Evolutionary conservation across 2,888 invertebrate species (phyloP), one percentile per base, ranked within the genome.

Genomic region (Euproctis similis): DNA sequence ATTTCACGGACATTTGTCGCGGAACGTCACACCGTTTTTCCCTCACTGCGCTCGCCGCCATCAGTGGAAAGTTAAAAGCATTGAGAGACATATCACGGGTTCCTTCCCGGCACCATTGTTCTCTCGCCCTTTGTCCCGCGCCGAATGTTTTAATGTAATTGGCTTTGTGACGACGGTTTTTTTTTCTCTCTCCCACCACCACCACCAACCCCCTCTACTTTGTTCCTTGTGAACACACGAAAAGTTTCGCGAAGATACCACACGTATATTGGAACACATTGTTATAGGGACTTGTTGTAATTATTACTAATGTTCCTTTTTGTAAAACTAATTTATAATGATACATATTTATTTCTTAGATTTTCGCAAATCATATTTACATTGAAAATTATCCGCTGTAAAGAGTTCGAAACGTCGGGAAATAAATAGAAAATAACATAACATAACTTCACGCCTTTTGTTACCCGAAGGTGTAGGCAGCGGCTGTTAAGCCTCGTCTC

Each of bases 111-210:
- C 59, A 58, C 67, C 69, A 81, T 84, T 81, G 81, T 84, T 81
- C 78, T 74, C 64, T 53, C 67, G 75, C 73, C 82, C 81, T 78
- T 81, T 78, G 81, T 80, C 70, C 75, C 66, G 62, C 53, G 53
- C 65, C 72, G 73, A 81, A 82, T 81, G 82, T 84, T 84, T 84
- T 84, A 84, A 84, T 84, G 84, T 84, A 84, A 84, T 84, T 84
- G 84, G 80, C 84, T 78, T 81, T 80, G 76, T 76, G 67, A 65
- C 60, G 67, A 59, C 57, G 56, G 50, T 57, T 69, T 72, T 74
- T 77, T 69, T 63, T 60, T 58, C 60, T 48, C 52, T 53, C 59
- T 51, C 49, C 50, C 39, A n/a, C n/a, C n/a, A n/a, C n/a, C n/a
- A n/a, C n/a, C n/a, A n/a, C n/a, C n/a, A n/a, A n/a, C n/a, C n/a